A percentile compares a stretch with the other conserved stretches of the same genome.
phyloP scores from a whole-genome alignment of 2,888 invertebrate genomes.

The Euproctis similis region DNA sequence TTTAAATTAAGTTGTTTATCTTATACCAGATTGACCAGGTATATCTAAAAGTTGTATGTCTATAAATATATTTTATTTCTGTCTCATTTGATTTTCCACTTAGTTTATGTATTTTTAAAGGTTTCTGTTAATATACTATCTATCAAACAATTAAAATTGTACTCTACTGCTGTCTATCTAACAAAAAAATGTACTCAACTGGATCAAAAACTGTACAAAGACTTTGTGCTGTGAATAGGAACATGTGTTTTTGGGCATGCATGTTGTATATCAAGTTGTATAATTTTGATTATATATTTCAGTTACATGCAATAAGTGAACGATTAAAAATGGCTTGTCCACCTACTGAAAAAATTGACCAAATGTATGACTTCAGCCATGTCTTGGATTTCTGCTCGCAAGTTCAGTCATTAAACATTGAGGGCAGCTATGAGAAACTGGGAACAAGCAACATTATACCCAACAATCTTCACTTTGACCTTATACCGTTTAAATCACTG shows the following conservation, averaged over 20 bases:
- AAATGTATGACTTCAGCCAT: constrained; percentile 91
- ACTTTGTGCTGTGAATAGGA: too few relatives aligned
- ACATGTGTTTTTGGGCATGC: background rate
- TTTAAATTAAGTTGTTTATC: too few relatives aligned
- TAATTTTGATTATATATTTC: constrained; percentile 37
- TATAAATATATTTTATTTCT: too few relatives aligned
- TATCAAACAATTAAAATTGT: too few relatives aligned
- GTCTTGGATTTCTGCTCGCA: constrained; percentile 91
- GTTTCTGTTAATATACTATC: too few relatives aligned
- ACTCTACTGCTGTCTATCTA: too few relatives aligned
- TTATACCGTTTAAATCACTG: constrained; percentile 89
- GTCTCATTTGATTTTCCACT: too few relatives aligned
- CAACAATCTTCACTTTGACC: constrained; percentile 85
- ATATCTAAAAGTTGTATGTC: too few relatives aligned
- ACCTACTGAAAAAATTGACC: constrained; percentile 83
- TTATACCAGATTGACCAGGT: too few relatives aligned
- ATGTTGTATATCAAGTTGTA: background rate
- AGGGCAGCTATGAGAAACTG: constrained; percentile 80
- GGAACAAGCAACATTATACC: constrained; percentile 90
- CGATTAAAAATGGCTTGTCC: constrained; percentile 91
- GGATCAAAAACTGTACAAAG: too few relatives aligned
- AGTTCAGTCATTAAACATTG: constrained; percentile 80
- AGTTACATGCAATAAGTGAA: constrained; percentile 93
- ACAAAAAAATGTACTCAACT: too few relatives aligned
- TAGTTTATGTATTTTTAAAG: too few relatives aligned